Evolutionary conservation across 2,888 invertebrate genomes (phyloP), one percentile per base, ranked within the genome.

Genomic region (Parnassius mnemosyne): DNA sequence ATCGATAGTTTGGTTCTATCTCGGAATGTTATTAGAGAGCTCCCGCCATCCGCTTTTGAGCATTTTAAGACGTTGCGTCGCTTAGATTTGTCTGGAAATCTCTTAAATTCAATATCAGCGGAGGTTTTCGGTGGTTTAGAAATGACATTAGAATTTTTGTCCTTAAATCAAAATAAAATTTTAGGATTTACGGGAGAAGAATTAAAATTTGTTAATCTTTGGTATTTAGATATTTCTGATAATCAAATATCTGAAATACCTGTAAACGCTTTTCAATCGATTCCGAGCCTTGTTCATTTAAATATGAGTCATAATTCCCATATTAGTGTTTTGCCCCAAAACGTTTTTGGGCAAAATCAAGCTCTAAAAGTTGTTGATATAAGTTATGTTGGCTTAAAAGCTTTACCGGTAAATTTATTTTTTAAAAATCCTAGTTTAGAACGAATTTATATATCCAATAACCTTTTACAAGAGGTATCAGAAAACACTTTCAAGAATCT

Each of bases 1-100:
- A 94, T 95, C 0, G 94, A 93, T n/a, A 93, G 93, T 2, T 86
- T 98, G 60, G 94, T 95, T 0, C 87, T 98, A 43, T 95, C 96
- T 0, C 93, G 96, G 67, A 98, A 98, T 82, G 95, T 97, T 2
- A 96, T 98, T 47, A 93, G 97, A 57, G 97, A 97, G 87, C 90
- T 98, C 63, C 97, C 97, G 0, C 81, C 95, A 0, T 95, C 94
- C 34, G 95, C 96, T 1, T 97, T 97, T 78, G 94, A 95, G 74
- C 94, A 95, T 79, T 96, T 96, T 78, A 94, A 94, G 78, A 94
- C 93, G 67, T 87, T 97, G 55, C 89, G 92, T 65, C 93, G 93
- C 69, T 90, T 97, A 67, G 96, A 97, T 77, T 87, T 97, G 44
- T 95, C 95, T 34, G 96, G 97, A 41, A 97, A 97, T 78, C 93